Evolutionary conservation across 2,113 vertebrate genomes (phyloP).

Genomic region (Malaclemys terrapin): DNA sequence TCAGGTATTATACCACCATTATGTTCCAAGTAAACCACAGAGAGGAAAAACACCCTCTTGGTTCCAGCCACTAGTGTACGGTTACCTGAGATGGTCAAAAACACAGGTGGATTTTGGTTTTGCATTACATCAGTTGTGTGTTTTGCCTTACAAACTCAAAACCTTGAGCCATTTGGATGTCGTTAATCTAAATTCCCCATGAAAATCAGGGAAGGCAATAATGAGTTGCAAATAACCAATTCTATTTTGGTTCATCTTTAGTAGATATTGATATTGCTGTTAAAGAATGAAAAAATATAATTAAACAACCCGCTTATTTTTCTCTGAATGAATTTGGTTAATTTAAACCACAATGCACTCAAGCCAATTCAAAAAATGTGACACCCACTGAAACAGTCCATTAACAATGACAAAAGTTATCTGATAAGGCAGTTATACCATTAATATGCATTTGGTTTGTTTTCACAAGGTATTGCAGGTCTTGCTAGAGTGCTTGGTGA

Average conservation of each 20-base stretch:
- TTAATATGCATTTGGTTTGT: slow-evolving; percentile 66
- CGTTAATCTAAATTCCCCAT: neutral
- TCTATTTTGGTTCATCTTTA: slow-evolving; percentile 25
- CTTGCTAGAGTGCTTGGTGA: slow-evolving; percentile 65
- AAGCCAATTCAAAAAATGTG: slow-evolving; percentile 32
- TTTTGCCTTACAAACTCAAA: neutral
- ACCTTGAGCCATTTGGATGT: neutral
- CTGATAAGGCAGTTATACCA: slow-evolving; percentile 48
- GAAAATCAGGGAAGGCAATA: neutral
- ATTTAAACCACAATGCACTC: slow-evolving; percentile 14
- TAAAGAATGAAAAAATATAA: slow-evolving; percentile 23
- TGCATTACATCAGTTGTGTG: neutral
- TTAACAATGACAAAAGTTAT: slow-evolving; percentile 46
- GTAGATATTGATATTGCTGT: neutral
- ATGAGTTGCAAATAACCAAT: neutral
- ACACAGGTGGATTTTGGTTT: neutral
- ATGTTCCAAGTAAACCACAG: neutral
- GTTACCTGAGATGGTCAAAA: neutral
- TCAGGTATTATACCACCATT: neutral
- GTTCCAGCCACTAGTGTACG: neutral
- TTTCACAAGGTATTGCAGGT: slow-evolving; percentile 59
- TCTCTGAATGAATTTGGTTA: neutral
- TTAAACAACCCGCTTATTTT: neutral
- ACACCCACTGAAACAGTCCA: neutral
- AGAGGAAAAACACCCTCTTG: neutral